Conservation (phyloP, 1,140 invertebrate species). For the Condylostylus longicornis region DNA sequence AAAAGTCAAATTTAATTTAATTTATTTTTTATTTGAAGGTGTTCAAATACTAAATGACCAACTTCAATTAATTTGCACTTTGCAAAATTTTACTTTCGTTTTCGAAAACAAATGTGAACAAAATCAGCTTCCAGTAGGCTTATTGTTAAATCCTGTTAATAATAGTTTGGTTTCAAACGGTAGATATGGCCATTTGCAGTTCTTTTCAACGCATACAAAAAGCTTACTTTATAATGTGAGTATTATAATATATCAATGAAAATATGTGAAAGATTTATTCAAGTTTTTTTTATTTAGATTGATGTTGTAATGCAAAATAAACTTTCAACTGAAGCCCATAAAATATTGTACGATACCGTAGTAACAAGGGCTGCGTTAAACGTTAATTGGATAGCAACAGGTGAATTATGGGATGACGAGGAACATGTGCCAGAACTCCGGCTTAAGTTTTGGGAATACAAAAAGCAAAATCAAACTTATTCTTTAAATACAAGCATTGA, state of each 20-base stretch:
- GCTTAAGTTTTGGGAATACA: slow-evolving; percentile 68
- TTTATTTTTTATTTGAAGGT: slow-evolving; percentile 29
- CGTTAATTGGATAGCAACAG: slow-evolving; percentile 60
- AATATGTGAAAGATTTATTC: neutral
- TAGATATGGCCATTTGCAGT: slow-evolving; percentile 62
- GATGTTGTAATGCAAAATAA: slow-evolving; percentile 62
- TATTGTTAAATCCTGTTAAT: slow-evolving; percentile 49
- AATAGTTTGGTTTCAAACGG: slow-evolving; percentile 60
- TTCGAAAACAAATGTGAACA: slow-evolving; percentile 29
- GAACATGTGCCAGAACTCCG: slow-evolving; percentile 45
- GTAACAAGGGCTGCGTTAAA: slow-evolving; percentile 52
- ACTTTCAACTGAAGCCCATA: slow-evolving; percentile 43
- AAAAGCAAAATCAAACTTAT: slow-evolving; percentile 45
- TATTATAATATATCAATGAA: slow-evolving; percentile 8
- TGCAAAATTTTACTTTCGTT: slow-evolving; percentile 54
- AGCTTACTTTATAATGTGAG: slow-evolving; percentile 60
- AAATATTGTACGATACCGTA: slow-evolving; percentile 48
- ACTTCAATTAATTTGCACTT: slow-evolving; percentile 39
- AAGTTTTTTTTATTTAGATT: slow-evolving; percentile 38
- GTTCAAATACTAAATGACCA: slow-evolving; percentile 50
- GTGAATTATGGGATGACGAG: slow-evolving; percentile 48
- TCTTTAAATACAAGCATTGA: slow-evolving; percentile 57
- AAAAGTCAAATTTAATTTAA: neutral
- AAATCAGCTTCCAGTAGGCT: slow-evolving; percentile 41
- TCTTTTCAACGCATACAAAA: slow-evolving; percentile 52